Conservation (phyloP, 2,888 invertebrate species). For the Trichopria drosophilae region DNA sequence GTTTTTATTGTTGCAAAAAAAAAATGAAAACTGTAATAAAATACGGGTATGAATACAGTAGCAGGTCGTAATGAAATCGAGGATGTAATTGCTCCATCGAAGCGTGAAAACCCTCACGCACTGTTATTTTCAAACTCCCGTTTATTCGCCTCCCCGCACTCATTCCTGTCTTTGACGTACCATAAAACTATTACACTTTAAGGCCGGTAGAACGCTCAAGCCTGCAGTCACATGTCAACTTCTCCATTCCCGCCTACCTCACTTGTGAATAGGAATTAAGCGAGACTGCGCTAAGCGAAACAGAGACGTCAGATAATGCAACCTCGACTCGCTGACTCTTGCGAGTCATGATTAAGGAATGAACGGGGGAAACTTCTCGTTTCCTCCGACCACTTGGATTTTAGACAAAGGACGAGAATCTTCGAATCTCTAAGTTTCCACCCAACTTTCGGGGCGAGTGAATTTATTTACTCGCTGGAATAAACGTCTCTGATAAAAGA, state of each 20-base stretch:
- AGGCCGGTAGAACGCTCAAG: slow-evolving; percentile 44
- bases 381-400: too few relatives aligned
- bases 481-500: too few relatives aligned
- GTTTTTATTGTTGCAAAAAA: too few relatives aligned
- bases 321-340: too few relatives aligned
- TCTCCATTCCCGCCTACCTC: slow-evolving; percentile 12
- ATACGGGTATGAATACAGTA: too few relatives aligned
- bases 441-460: too few relatives aligned
- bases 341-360: slow-evolving; percentile 29
- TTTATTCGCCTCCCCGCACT: slow-evolving; percentile 34
- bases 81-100: slow-evolving; percentile 55
- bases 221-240: slow-evolving; percentile 30
- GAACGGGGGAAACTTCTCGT: slow-evolving; percentile 12
- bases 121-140: slow-evolving; percentile 6
- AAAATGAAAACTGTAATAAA: too few relatives aligned
- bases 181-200: slow-evolving; percentile 50
- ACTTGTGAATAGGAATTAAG: slow-evolving; percentile 25
- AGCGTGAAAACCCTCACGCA: slow-evolving; percentile 46
- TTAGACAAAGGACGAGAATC: too few relatives aligned
- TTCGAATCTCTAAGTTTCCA: too few relatives aligned
- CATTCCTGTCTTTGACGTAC: slow-evolving; percentile 49
- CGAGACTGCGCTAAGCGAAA: too few relatives aligned
- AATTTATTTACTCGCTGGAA: too few relatives aligned
- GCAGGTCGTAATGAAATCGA: slow-evolving; percentile 56
- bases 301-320: too few relatives aligned